These are phyloP conservation scores for Epsilonema sp. DNA, from an alignment of 2,888 invertebrate species.

Conservation along the genomic window DNA sequence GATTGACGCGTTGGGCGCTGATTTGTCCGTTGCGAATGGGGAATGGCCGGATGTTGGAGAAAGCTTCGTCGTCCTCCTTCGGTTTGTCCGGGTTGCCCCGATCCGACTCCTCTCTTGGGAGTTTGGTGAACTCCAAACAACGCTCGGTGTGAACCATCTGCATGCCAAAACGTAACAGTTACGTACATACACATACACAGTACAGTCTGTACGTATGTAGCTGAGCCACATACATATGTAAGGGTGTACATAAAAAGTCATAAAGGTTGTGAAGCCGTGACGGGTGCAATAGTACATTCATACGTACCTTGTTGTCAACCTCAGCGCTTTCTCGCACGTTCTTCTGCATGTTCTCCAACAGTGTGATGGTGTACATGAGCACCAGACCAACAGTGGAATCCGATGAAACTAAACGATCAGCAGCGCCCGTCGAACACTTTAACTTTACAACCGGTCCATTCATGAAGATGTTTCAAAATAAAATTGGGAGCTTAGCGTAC, in stretches of 20 bases:
- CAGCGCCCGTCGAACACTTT: too few relatives aligned
- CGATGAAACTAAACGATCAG: too few relatives aligned
- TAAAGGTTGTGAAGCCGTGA: too few relatives aligned
- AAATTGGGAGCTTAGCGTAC: neutral
- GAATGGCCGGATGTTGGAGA: neutral
- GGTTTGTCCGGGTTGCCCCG: neutral
- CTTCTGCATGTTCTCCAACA: neutral
- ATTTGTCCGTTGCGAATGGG: neutral
- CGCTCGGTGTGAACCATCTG: neutral
- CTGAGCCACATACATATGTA: too few relatives aligned
- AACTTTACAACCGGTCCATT: too few relatives aligned
- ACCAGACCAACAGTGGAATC: neutral
- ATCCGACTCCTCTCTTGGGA: neutral
- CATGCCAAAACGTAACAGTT: too few relatives aligned
- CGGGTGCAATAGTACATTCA: too few relatives aligned
- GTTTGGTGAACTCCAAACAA: neutral
- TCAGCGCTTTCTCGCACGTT: neutral
- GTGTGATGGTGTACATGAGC: neutral
- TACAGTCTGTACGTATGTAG: too few relatives aligned
- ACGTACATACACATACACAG: too few relatives aligned
- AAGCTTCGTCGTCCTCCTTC: neutral
- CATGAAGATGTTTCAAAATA: too few relatives aligned
- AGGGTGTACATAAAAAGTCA: too few relatives aligned
- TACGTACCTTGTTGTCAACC: neutral
- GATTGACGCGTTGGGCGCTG: neutral